Evolutionary conservation across 2,797 vertebrate genomes (phyloP), one percentile per base, ranked within the genome.

Genomic region (Falco cherrug): DNA sequence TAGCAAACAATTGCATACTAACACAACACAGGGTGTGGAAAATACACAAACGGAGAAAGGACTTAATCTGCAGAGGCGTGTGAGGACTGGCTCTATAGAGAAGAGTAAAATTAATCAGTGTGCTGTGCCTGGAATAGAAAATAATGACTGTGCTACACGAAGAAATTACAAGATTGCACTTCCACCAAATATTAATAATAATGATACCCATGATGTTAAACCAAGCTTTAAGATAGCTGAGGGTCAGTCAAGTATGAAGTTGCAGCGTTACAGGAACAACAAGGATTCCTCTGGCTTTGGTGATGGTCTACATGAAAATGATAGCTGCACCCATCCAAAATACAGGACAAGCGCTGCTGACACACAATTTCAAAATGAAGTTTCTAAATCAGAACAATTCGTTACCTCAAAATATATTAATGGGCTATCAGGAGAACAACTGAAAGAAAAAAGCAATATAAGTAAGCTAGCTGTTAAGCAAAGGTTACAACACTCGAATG

Each of bases 61-160:
- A 28, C 97, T 98, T 53, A 98, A 95, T 2, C 96, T 99, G 47
- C 98, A 97, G 76, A 98, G 98, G 24, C 93, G 97, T 41, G 95
- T 95, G 53, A 98, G 98, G 91, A 96, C 97, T 15, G 98, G 96
- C 4, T 98, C 97, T 1, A 43, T 80, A 82, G 98, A 97, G 45
- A 98, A 93, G 71, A 88, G 45, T 73, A 84, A 81, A 79, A 56
- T 25, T 16, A 37, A 21, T 31, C 75, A 31, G 47, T 76, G 33
- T 54, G 11, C 50, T 51, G 88, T 93, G 31, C 29, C 64, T n/a
- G 50, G 35, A 54, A 39, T n/a, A 67, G 95, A 73, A 89, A 91
- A 45, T 20, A 24, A 50, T 33, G 31, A 47, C 5, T 50, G 47
- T 67, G 35, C 60, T 29, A 87, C 94, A 17, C 78, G 65, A 68